Percentiles rank a stretch among this genome's conserved stretches.
Evolutionary conservation across 2,113 vertebrate species (phyloP).

Genomic region (Coreoperca whiteheadi): DNA sequence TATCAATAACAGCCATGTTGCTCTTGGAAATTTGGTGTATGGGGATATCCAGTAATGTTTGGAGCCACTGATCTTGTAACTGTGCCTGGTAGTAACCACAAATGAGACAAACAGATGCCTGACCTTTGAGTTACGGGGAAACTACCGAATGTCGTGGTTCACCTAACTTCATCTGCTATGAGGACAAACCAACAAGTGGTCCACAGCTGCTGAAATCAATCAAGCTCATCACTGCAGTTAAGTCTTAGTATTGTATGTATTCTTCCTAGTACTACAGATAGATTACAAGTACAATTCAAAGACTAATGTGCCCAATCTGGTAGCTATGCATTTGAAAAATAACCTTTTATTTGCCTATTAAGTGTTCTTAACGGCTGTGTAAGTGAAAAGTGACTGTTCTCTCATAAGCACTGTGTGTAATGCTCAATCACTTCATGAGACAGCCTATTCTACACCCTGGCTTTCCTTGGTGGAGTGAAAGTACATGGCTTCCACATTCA

Average conservation of each 20-base stretch:
- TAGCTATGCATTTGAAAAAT: slow-evolving; percentile 21
- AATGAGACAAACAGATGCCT: not conserved
- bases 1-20: slow-evolving; percentile 50
- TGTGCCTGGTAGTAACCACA: not conserved
- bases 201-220: slow-evolving; percentile 31
- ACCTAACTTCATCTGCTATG: not conserved
- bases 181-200: not conserved
- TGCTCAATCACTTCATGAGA: slow-evolving; percentile 47
- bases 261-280: not conserved
- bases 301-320: slow-evolving; percentile 13
- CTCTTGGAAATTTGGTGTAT: slow-evolving; percentile 12
- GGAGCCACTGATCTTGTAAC: slow-evolving; percentile 26
- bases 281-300: slow-evolving; percentile 17
- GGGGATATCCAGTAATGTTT: slow-evolving; percentile 16
- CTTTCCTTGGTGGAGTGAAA: slow-evolving; percentile 1
- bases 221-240: slow-evolving; percentile 26
- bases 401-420: slow-evolving; percentile 42
- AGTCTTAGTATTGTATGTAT: not conserved
- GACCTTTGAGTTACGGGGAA: not conserved
- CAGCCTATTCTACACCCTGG: slow-evolving; percentile 26
- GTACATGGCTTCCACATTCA: not conserved
- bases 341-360: slow-evolving; percentile 44
- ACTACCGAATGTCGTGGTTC: not conserved
- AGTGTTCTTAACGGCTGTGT: slow-evolving; percentile 22
- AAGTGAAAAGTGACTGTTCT: slow-evolving; percentile 58